Conservation (phyloP, 2,113 vertebrate genomes). For the Zeus faber region DNA sequence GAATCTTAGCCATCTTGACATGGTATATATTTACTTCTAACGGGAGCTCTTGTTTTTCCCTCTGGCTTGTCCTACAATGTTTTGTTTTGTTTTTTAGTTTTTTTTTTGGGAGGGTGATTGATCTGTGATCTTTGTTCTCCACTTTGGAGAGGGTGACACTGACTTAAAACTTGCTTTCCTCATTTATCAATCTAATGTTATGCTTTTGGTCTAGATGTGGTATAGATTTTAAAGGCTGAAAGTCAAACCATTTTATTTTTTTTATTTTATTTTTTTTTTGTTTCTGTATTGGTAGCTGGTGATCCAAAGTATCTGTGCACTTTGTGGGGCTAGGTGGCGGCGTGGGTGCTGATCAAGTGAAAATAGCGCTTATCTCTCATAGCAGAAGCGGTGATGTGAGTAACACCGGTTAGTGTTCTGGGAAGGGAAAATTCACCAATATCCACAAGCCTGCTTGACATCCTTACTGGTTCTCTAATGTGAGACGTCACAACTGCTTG, state of each 20-base stretch:
- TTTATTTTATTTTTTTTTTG: too few relatives aligned
- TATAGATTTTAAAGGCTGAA: constrained; percentile 16
- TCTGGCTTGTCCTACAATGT: constrained; percentile 15
- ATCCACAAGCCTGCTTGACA: constrained; percentile 3
- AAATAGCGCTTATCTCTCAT: constrained; percentile 20
- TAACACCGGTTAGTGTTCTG: background rate
- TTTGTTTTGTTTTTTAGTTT: background rate
- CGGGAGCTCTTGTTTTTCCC: constrained; percentile 29
- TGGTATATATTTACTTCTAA: constrained; percentile 35
- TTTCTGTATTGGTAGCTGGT: constrained; percentile 27
- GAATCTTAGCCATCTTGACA: constrained; percentile 68
- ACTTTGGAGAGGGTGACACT: constrained; percentile 21
- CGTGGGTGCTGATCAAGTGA: constrained; percentile 13
- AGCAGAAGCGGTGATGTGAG: constrained; percentile 7
- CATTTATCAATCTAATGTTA: constrained; percentile 28
- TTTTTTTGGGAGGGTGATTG: constrained; percentile 10
- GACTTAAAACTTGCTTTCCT: constrained; percentile 25
- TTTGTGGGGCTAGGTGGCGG: constrained; percentile 48
- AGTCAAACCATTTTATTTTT: constrained; percentile 26
- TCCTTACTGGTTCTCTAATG: constrained; percentile 9
- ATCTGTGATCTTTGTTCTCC: constrained; percentile 39
- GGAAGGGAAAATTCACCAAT: background rate
- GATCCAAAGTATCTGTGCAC: constrained; percentile 66
- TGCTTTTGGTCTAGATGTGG: constrained; percentile 18
- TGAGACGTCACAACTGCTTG: constrained; percentile 10